Percentiles rank a stretch among this genome's conserved stretches.
phyloP scores from a whole-genome alignment of 1,140 invertebrate genomes.

The Cyclargus thomasi region DNA sequence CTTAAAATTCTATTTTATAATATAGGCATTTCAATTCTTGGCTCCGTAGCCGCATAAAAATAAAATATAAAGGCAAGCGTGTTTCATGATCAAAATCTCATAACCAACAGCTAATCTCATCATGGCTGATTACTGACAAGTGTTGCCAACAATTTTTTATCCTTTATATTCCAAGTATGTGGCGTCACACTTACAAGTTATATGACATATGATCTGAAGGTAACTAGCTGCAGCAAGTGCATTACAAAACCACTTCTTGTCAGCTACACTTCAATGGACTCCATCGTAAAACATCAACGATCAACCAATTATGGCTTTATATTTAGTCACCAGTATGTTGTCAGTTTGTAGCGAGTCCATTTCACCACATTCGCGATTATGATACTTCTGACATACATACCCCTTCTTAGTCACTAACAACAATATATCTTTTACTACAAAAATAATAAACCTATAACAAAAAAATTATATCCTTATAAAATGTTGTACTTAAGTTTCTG shows the following conservation, averaged over 20 bases:
- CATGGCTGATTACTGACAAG: not conserved
- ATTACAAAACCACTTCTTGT: not conserved
- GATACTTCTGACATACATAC: not conserved
- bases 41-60: not conserved
- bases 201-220: not conserved
- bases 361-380: not conserved
- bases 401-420: not conserved
- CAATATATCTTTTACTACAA: not conserved
- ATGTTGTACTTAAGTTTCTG: not conserved
- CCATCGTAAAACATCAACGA: not conserved
- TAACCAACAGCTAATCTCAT: not conserved
- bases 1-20: not conserved
- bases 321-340: not conserved
- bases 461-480: not conserved
- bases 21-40: not conserved
- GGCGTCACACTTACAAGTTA: not conserved
- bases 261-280: not conserved
- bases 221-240: not conserved
- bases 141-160: not conserved
- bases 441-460: not conserved
- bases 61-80: not conserved
- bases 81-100: not conserved
- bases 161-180: not conserved
- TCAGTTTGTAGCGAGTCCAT: not conserved
- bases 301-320: too few relatives aligned